phyloP scores from a whole-genome alignment of 2,888 invertebrate genomes.

The Drosophila koepferae region DNA sequence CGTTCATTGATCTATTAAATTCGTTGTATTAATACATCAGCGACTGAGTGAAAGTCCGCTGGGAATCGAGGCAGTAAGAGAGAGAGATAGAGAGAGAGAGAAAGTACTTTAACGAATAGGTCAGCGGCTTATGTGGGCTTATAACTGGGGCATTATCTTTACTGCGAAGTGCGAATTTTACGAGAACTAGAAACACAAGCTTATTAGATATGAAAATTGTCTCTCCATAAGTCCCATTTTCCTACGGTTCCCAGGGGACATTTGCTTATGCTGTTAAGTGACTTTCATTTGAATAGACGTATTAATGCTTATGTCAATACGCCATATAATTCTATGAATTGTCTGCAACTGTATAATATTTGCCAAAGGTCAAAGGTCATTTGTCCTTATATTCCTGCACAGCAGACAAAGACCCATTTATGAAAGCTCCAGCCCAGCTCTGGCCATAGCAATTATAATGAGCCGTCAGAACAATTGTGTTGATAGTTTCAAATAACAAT shows the following conservation, averaged over 20 bases:
- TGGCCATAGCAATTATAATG: not conserved
- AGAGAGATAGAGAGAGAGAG: not conserved
- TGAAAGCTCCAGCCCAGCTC: not conserved
- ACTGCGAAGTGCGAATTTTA: not conserved
- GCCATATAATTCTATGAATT: not conserved
- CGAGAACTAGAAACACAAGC: not conserved
- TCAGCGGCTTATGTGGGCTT: not conserved
- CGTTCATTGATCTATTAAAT: conserved; percentile 2
- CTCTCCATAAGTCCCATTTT: not conserved
- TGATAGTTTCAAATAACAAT: not conserved
- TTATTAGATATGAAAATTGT: not conserved
- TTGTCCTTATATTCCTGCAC: not conserved
- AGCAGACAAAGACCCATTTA: not conserved
- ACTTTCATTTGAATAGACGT: not conserved
- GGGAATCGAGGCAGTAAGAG: not conserved
- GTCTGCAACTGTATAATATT: not conserved
- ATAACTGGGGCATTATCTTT: not conserved
- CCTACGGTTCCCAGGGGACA: not conserved
- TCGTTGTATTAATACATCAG: not conserved
- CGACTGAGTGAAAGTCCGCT: not conserved
- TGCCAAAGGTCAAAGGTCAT: not conserved
- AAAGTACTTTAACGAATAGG: not conserved
- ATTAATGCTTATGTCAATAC: not conserved
- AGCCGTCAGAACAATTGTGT: not conserved
- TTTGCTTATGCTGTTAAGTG: not conserved